Evolutionary conservation across 2,888 invertebrate species (phyloP).

Genomic region (Agriopis aurantiaria): DNA sequence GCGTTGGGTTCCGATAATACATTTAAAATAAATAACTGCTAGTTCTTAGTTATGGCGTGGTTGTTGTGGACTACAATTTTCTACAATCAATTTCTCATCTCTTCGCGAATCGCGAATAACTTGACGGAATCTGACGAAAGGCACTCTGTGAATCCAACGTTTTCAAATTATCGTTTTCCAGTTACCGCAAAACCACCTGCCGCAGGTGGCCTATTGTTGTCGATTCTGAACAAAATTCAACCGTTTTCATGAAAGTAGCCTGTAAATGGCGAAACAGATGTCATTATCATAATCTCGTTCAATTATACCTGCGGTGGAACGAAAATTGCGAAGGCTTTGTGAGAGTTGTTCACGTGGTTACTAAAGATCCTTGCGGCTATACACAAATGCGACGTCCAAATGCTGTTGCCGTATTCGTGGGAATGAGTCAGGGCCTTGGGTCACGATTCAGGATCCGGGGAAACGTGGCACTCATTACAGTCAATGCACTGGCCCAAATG

Average conservation of each 20-base stretch:
- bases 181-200: constrained; percentile 50
- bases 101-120: neutral
- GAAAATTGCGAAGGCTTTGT: constrained; percentile 55
- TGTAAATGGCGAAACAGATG: constrained; percentile 39
- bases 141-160: neutral
- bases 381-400: constrained; percentile 59
- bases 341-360: constrained; percentile 52
- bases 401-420: constrained; percentile 57
- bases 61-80: neutral
- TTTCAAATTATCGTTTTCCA: constrained; percentile 24
- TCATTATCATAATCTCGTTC: constrained; percentile 51
- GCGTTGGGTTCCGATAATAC: neutral
- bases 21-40: neutral
- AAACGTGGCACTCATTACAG: constrained; percentile 66
- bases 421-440: constrained; percentile 58
- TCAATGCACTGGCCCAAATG: constrained; percentile 52
- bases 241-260: constrained; percentile 29
- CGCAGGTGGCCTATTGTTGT: constrained; percentile 39
- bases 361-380: constrained; percentile 51
- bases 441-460: constrained; percentile 62
- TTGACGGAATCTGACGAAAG: neutral
- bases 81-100: neutral
- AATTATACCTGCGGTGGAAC: constrained; percentile 51
- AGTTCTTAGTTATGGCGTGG: neutral
- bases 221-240: constrained; percentile 32